Evolutionary conservation across 30 jellyfish, hydroid and myxozoan species (phyloP), one percentile per base, ranked within the genome.

Genomic region (Chrysaora quinquecirrha): DNA sequence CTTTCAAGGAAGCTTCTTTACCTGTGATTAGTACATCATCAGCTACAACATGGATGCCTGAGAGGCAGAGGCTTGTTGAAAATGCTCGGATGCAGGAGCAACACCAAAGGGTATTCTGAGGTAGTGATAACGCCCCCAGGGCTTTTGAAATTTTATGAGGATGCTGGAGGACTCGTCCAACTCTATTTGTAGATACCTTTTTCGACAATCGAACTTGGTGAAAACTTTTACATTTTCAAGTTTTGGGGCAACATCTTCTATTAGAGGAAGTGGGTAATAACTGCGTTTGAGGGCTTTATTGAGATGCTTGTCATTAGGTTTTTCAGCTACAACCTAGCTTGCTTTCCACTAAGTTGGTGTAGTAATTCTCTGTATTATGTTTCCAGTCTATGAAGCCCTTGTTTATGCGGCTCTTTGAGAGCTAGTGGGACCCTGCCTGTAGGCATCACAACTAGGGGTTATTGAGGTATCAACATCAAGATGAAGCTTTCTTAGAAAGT

Each of bases 311-410:
- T 86, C 91, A 81, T 81, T 49, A 7, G 77, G 83, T 62, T 84
- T 84, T 48, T 14, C 19, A 46, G 30, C 62, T 21, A 60, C 50
- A 38, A 71, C 88, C 9, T 31, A 20, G 11, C 65, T 43, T 23
- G 71, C 12, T 19, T 71, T 76, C 95, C 82, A 84, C 24, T 84
- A 75, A 54, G 95, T 84, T 24, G 95, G 89, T 30, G 71, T 75
- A 33, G 22, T 58, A 25, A 84, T 83, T 84, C 75, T 74, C 47
- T 43, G 56, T 49, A 84, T 61, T 25, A 84, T 73, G n/a, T n/a
- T n/a, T n/a, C n/a, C n/a, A n/a, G n/a, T n/a, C n/a, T n/a, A n/a
- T n/a, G n/a, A n/a, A n/a, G n/a, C n/a, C n/a, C n/a, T n/a, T n/a
- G n/a, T n/a, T n/a, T n/a, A n/a, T n/a, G n/a, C n/a, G n/a, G n/a